Evolutionary conservation across 2,113 vertebrate genomes (phyloP), one percentile per base, ranked within the genome.

Genomic region (Myxocyprinus asiaticus): DNA sequence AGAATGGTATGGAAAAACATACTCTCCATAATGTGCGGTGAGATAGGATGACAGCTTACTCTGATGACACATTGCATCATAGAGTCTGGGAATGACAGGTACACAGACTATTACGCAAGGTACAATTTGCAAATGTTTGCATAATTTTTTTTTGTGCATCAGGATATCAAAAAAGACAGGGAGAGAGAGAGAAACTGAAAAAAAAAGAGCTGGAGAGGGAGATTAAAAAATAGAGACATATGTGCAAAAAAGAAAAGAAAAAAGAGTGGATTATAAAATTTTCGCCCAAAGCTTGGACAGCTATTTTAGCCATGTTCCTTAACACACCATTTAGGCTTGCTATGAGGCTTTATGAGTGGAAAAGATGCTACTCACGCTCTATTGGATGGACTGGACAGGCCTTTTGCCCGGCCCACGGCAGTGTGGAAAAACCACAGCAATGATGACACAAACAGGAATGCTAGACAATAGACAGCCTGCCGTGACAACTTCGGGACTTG

Each of bases 391-490:
- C 71, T 10, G 33, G 66, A 82, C 67, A 65, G 75, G 67, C 44
- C 62, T 12, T 56, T 78, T 42, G 68, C 64, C 4, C 14, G 55
- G 62, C 62, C 62, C 73, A 64, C 11, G 45, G 59, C 22, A 11
- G 44, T 51, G 45, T 0, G 8, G 67, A 22, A 47, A 64, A 72
- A 65, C 59, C 22, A 48, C 11, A 10, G 67, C 58, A 14, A 59
- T 79, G 80, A 80, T 82, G 79, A 79, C 66, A 76, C 61, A 62
- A 66, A 65, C 47, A 66, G 56, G 72, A 42, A 68, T 15, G 15
- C 59, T n/a, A 67, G 81, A 72, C 76, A 63, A 51, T 45, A 63
- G 42, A 67, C 51, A 56, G 69, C 63, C 51, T 58, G 45, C 53
- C 22, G 7, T 67, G 63, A 61, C 43, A 33, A 53, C 79, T 53